Conservation (phyloP, 1,140 invertebrate species). For the Anadara kagoshimensis region DNA sequence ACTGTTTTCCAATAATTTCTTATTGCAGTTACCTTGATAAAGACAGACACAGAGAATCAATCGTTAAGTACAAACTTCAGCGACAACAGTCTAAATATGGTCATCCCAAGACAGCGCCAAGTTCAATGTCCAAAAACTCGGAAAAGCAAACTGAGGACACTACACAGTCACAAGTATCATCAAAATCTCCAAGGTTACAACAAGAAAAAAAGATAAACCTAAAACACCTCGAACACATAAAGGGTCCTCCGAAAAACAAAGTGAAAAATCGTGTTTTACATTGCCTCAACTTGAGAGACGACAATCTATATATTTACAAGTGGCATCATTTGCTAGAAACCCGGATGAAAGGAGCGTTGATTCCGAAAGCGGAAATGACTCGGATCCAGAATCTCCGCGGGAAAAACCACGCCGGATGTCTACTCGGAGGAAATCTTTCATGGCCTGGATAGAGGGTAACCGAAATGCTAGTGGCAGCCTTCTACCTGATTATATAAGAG, state of each 20-base stretch:
- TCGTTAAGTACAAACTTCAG: too few relatives aligned
- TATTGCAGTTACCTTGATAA: too few relatives aligned
- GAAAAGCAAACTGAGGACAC: background rate
- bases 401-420: conserved; percentile 25
- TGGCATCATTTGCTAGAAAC: conserved; percentile 19
- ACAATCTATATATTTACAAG: conserved; percentile 37
- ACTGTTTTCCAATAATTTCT: too few relatives aligned
- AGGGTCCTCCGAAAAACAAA: background rate
- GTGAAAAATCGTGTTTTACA: background rate
- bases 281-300: conserved; percentile 11
- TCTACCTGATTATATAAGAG: conserved; percentile 1
- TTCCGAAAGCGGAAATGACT: conserved; percentile 15
- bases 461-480: background rate
- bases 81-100: too few relatives aligned
- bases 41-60: too few relatives aligned
- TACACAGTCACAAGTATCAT: background rate
- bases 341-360: conserved; percentile 22
- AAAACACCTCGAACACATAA: background rate
- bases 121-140: background rate
- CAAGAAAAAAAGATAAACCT: background rate
- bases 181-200: background rate
- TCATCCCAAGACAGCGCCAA: background rate
- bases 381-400: conserved; percentile 4
- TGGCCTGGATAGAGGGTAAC: conserved; percentile 39
- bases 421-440: conserved; percentile 25